Conservation (phyloP, 2,113 vertebrate genomes). For the Colistium nudipinnis region DNA sequence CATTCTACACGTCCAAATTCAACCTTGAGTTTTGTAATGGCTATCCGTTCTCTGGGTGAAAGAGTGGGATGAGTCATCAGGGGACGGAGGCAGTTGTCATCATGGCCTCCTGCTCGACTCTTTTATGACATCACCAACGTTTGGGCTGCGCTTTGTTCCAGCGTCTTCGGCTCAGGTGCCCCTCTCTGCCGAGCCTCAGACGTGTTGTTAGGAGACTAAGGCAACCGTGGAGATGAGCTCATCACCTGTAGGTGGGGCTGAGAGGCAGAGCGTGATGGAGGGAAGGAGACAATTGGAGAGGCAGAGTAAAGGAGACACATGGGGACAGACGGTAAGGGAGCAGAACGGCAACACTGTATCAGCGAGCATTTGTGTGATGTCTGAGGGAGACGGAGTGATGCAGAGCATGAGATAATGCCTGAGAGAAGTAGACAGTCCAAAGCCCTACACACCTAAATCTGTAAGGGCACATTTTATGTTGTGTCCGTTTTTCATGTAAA, state of each 20-base stretch:
- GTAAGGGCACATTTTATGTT: conserved; percentile 2
- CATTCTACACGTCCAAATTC: conserved; percentile 34
- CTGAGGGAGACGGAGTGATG: conserved; percentile 9
- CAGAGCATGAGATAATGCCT: background rate
- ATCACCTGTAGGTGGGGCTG: conserved; percentile 79
- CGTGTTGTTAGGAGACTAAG: conserved; percentile 80
- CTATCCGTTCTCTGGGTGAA: conserved; percentile 46
- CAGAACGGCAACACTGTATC: conserved; percentile 13
- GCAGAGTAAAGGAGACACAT: conserved; percentile 20
- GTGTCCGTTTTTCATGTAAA: background rate
- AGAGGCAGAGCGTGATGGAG: conserved; percentile 36
- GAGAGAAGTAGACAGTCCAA: background rate
- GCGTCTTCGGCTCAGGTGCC: conserved; percentile 22
- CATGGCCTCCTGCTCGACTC: conserved; percentile 37
- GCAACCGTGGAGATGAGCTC: conserved; percentile 78
- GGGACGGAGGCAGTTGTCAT: conserved; percentile 58
- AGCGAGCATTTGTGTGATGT: conserved; percentile 10
- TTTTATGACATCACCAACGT: conserved; percentile 56
- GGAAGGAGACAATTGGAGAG: conserved; percentile 23
- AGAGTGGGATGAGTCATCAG: conserved; percentile 53
- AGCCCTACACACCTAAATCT: background rate
- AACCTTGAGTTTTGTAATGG: conserved; percentile 20
- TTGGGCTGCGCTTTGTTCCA: conserved; percentile 52
- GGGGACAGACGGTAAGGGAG: conserved; percentile 23
- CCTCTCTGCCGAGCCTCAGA: conserved; percentile 42